Conservation (phyloP, 2,113 vertebrate species). For the Amia ocellicauda region DNA sequence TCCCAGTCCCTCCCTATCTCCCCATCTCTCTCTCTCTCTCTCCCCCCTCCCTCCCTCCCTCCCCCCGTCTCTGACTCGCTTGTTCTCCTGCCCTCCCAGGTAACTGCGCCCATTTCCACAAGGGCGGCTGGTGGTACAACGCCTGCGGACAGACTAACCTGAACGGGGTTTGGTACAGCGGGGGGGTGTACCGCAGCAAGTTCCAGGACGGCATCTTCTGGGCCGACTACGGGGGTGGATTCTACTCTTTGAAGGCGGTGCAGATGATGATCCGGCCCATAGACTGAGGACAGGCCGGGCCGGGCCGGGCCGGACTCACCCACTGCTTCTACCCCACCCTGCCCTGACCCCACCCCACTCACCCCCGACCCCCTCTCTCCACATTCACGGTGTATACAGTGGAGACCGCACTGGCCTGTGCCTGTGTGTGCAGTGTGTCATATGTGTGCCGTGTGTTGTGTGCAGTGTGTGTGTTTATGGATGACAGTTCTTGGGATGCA, state of each 20-base stretch:
- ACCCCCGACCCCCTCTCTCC: background rate
- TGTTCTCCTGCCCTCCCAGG: slow-evolving; percentile 58
- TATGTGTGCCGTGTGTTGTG: too few relatives aligned
- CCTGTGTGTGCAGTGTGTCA: too few relatives aligned
- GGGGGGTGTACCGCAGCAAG: slow-evolving; percentile 95
- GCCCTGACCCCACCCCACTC: slow-evolving; percentile 4
- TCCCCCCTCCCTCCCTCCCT: background rate
- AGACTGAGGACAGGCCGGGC: slow-evolving; percentile 58
- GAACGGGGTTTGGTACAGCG: slow-evolving; percentile 95
- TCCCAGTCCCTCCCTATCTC: background rate
- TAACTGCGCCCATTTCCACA: slow-evolving; percentile 97
- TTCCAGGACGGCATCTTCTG: slow-evolving; percentile 96
- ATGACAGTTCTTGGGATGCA: background rate
- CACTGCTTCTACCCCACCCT: background rate
- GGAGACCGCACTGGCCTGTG: background rate
- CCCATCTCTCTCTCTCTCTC: background rate
- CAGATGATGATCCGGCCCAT: slow-evolving; percentile 95
- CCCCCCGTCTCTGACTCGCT: background rate
- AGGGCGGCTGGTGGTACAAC: slow-evolving; percentile 99
- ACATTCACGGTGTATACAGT: background rate
- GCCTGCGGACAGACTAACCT: slow-evolving; percentile 95
- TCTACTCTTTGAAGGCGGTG: slow-evolving; percentile 88
- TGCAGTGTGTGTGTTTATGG: too few relatives aligned
- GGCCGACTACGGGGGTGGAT: slow-evolving; percentile 95
- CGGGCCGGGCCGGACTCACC: too few relatives aligned